Base-by-base conservation (phyloP, 2,113 vertebrate genomes). In the Ctenomys sociabilis region DNA sequence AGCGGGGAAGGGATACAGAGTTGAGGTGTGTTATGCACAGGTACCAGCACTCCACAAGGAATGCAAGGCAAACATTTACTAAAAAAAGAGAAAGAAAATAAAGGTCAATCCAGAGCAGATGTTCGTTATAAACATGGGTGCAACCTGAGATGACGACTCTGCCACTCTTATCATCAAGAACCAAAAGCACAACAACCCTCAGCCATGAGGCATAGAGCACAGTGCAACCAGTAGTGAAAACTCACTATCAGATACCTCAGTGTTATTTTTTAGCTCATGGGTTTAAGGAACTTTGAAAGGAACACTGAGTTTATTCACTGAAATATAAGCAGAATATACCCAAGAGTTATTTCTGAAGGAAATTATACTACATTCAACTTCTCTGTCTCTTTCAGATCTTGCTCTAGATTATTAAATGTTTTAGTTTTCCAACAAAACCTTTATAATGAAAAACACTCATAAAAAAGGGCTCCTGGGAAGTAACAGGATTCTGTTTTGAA, bases 401-500 rank as follows among this genome's bases (percentile, higher is more conserved):
- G 19, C 72, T 87, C 37, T 11, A 40, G 10, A 75, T 73, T 21
- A 59, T 85, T 85, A 84, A 40, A 59, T 80, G 83, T 90, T 86
- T 84, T 37, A 32, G 54, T 85, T 86, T n/a, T 64, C 40, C 24
- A 32, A 77, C 49, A 37, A 83, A 89, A 66, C 1, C 1, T 1
- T 66, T n/a, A 16, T 78, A 84, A 90, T 90, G 88, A 87, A 96
- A 97, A 94, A 57, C 66, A 88, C 32, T 59, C 75, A 61, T 59
- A 77, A 75, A 80, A 80, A 40, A 64, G 40, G 7, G 19, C 59
- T 95, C 78, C 6, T 21, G 30, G 54, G 59, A 96, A 85, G 72
- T 63, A 52, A 59, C 0, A 81, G 13, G 22, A 49, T 59, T 84
- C 37, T 77, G 40, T 28, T 81, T 59, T 32, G 49, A 95, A 88